A percentile compares a stretch with the other conserved stretches of the same genome.
Conservation (phyloP, 1,140 invertebrate genomes). For the Choristoneura fumiferana region DNA sequence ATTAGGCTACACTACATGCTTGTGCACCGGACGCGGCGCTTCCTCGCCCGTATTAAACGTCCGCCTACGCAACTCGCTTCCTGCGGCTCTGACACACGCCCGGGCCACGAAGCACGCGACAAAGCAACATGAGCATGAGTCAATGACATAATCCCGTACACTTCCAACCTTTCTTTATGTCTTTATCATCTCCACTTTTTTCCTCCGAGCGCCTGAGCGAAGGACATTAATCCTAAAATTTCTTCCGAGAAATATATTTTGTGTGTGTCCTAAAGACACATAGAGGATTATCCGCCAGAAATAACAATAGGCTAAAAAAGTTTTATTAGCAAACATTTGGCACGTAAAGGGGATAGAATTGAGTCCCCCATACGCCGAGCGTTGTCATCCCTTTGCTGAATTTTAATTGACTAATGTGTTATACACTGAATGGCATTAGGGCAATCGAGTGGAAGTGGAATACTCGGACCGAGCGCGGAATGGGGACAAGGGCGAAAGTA, state of each 20-base stretch:
- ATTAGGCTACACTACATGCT: neutral
- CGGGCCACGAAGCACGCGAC: constrained; percentile 4
- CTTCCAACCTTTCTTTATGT: too few relatives aligned
- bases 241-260: too few relatives aligned
- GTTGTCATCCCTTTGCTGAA: constrained; percentile 18
- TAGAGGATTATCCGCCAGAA: neutral
- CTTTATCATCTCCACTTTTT: too few relatives aligned
- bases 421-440: constrained; percentile 13
- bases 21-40: constrained; percentile 31
- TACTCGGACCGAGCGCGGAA: neutral
- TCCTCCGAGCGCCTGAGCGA: too few relatives aligned
- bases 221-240: too few relatives aligned
- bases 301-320: constrained; percentile 8
- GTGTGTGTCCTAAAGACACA: constrained; percentile 1
- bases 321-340: constrained; percentile 7
- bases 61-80: constrained; percentile 39
- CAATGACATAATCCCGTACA: too few relatives aligned
- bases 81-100: constrained; percentile 21
- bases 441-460: constrained; percentile 15
- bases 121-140: neutral
- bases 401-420: constrained; percentile 19
- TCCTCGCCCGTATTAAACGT: constrained; percentile 43
- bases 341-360: neutral
- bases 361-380: constrained; percentile 10
- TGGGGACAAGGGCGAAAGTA: constrained; percentile 1